These are phyloP conservation scores for Anguilla japonica DNA, from an alignment of 2,113 vertebrate species.

Conservation along the genomic window DNA sequence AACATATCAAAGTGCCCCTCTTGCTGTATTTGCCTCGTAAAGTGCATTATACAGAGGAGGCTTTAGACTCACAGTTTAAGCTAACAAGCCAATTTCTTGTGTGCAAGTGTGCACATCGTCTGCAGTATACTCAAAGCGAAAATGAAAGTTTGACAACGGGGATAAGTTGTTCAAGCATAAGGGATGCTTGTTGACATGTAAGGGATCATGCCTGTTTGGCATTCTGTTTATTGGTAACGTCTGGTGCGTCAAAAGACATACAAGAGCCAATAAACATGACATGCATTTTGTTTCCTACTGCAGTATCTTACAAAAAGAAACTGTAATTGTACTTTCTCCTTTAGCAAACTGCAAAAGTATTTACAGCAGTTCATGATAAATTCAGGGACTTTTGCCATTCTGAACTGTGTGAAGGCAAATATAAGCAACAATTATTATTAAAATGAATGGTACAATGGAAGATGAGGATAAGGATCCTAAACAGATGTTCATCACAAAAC, in stretches of 20 bases:
- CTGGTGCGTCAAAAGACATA: not conserved
- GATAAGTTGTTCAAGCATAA: not conserved
- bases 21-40: not conserved
- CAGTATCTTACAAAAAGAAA: no score
- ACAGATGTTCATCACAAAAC: no score
- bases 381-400: no score
- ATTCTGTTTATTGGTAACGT: not conserved
- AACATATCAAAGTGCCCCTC: not conserved
- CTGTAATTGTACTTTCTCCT: no score
- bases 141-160: not conserved
- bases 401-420: no score
- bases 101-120: not conserved
- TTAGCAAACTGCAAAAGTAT: no score
- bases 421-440: no score
- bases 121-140: not conserved
- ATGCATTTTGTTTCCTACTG: no score
- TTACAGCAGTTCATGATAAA: no score
- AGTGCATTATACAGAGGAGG: not conserved
- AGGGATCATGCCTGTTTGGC: not conserved
- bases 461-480: no score
- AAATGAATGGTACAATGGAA: no score
- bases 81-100: not conserved
- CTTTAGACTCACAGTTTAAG: not conserved
- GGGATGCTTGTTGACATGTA: not conserved
- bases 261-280: no score